Evolutionary conservation across 2,888 invertebrate species (phyloP), one percentile per base, ranked within the genome.

Genomic region (Hypomecis punctinalis): DNA sequence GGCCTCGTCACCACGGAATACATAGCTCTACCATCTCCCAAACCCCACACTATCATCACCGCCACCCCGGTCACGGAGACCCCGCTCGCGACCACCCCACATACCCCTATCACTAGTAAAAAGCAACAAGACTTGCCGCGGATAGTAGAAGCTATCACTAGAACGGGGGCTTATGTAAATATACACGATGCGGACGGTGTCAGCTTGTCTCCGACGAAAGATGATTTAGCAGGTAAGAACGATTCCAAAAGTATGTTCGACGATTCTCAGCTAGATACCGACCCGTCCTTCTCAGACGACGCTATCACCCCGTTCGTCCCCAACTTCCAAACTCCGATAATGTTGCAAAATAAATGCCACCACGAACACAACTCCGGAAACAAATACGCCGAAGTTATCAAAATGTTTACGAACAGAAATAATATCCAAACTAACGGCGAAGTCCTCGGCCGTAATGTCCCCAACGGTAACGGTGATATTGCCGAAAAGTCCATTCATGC

Each of bases 151-250:
- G 91, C 83, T 67, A 89, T 91, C 69, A 90, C 91, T 81, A 90
- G 92, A 76, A 88, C 89, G 45, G 96, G 96, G 73, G 96, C 96
- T 72, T 96, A 96, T 89, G 95, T 96, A 84, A 95, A 96, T 93
- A 94, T 96, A 82, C 95, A 95, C 85, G 95, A 95, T 78, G 91
- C 94, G 76, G 93, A 94, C 82, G 93, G 93, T 83, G 91, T 93
- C 93, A 91, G 93, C 88, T 89, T 92, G 77, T 93, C 94, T 76
- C 93, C 94, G 84, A 90, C 94, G 90, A 93, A 94, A 90, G 94
- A 95, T 85, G 91, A 93, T 89, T 94, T 93, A 88, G 94, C 95
- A 96, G 96, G 96, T 96, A 96, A 96, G 95, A 90, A 82, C 66
- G 76, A 82, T 81, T 81, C 79, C 72, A 80, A 70, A 71, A 85